These are phyloP conservation scores for Knipowitschia caucasica DNA, from an alignment of 2,797 vertebrate species.

Conservation along the genomic window DNA sequence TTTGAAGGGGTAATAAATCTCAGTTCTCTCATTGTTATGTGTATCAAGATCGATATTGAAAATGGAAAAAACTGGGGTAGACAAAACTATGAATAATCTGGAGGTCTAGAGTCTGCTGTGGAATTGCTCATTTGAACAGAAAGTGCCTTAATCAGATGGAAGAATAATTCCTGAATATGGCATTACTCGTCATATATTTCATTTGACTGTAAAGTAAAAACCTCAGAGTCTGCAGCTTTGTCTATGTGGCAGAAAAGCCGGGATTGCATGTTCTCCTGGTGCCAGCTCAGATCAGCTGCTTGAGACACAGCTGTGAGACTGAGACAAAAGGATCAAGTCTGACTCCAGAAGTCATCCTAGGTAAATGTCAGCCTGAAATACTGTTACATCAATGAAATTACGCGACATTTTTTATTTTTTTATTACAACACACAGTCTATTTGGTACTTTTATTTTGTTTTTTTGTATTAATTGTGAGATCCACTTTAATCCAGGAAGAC, in stretches of 20 bases:
- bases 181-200: background rate
- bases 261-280: constrained; percentile 10
- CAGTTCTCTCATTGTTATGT: no score
- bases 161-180: background rate
- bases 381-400: no score
- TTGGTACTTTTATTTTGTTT: no score
- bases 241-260: background rate
- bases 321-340: constrained; percentile 22
- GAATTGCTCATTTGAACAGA: background rate
- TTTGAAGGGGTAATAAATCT: no score
- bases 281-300: constrained; percentile 14
- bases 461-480: no score
- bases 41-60: no score
- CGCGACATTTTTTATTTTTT: no score
- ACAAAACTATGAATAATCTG: no score
- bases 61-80: no score
- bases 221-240: background rate
- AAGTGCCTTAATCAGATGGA: background rate
- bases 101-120: no score
- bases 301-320: constrained; percentile 9
- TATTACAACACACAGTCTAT: no score
- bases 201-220: background rate
- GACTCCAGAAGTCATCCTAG: constrained; percentile 34
- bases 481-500: no score
- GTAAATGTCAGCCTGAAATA: constrained; percentile 18